These are phyloP conservation scores for Leptinotarsa rubiginosa DNA, from an alignment of 2,888 invertebrate genomes.

Conservation along the genomic window DNA sequence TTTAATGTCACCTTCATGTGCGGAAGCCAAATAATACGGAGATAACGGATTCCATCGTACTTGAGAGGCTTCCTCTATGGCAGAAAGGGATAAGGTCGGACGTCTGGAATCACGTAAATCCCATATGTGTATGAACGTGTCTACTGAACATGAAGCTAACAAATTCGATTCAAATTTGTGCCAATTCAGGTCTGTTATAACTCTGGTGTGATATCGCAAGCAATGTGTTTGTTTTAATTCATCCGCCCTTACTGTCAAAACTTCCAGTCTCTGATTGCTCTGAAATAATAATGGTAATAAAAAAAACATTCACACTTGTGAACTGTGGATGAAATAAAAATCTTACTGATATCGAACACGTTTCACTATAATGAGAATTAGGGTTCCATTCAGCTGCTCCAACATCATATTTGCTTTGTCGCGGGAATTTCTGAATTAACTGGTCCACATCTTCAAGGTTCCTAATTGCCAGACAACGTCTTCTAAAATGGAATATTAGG, in stretches of 20 bases:
- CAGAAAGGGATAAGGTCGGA: conserved; percentile 86
- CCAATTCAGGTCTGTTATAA: conserved; percentile 93
- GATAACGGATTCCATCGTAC: conserved; percentile 93
- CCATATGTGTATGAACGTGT: conserved; percentile 94
- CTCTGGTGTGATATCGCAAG: conserved; percentile 84
- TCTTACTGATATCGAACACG: conserved; percentile 87
- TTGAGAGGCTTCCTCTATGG: conserved; percentile 92
- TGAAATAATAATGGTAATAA: conserved; percentile 61
- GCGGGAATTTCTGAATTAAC: conserved; percentile 80
- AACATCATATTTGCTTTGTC: conserved; percentile 94
- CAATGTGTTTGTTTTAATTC: conserved; percentile 77
- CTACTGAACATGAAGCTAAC: conserved; percentile 91
- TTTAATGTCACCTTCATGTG: conserved; percentile 95
- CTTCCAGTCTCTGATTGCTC: conserved; percentile 90
- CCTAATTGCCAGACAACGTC: conserved; percentile 84
- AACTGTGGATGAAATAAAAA: neutral
- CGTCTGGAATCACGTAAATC: conserved; percentile 88
- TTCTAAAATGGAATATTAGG: conserved; percentile 64
- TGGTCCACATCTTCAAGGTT: conserved; percentile 79
- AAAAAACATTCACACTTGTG: too few species aligned
- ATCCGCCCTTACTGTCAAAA: conserved; percentile 82
- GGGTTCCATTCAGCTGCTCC: conserved; percentile 94
- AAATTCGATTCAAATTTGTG: conserved; percentile 82
- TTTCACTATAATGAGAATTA: conserved; percentile 78
- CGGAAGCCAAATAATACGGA: conserved; percentile 87